phyloP scores from a whole-genome alignment of 2,113 vertebrate genomes.

The Rhabdornis inornatus region DNA sequence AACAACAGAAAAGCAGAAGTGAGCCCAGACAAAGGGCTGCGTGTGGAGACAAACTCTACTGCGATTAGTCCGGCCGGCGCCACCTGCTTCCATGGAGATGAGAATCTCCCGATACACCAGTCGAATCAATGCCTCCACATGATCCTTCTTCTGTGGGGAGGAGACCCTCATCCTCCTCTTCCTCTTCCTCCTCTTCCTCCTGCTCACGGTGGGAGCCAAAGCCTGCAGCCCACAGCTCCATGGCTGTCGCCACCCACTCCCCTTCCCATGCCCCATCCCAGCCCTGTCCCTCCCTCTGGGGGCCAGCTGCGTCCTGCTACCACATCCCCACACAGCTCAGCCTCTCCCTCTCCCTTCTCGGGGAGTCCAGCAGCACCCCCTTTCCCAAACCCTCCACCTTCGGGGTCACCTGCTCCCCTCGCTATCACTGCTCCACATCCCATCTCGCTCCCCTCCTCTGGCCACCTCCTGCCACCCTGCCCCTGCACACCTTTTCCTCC shows the following conservation, averaged over 20 bases:
- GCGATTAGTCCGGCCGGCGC: background rate
- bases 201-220: background rate
- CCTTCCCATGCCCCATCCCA: background rate
- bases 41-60: background rate
- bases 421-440: rapidly evolving
- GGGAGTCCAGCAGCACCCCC: background rate
- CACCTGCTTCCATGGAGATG: constrained; percentile 16
- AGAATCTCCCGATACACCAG: background rate
- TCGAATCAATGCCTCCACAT: background rate
- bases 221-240: background rate
- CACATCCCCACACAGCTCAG: background rate
- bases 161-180: background rate
- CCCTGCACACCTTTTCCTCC: background rate
- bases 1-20: background rate
- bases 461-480: background rate
- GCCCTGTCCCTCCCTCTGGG: background rate
- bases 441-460: rapidly evolving
- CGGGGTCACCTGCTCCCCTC: background rate
- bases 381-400: background rate
- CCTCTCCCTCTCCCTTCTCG: background rate
- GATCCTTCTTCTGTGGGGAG: background rate
- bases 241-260: background rate
- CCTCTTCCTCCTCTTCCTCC: rapidly evolving
- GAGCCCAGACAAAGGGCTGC: background rate
- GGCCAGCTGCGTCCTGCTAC: no score